Percentiles rank a stretch among this genome's conserved stretches.
Conservation (phyloP, 2,888 invertebrate species). For the Lycaena phlaeas region DNA sequence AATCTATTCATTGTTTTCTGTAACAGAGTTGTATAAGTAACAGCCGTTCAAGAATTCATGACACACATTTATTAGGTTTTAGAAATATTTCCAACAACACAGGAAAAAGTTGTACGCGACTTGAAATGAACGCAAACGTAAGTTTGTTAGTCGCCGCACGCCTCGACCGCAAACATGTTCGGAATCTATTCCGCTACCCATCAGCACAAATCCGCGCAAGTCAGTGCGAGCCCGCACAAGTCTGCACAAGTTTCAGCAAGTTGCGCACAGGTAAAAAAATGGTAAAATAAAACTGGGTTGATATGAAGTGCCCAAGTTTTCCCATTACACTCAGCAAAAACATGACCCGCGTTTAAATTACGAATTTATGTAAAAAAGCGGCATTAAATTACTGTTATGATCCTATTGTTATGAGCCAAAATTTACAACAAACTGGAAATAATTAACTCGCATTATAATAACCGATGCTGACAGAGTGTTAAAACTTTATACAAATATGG, state of each 20-base stretch:
- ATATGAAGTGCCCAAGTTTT: conserved; percentile 19
- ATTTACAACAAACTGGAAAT: too few relatives aligned
- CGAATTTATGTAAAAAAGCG: conserved; percentile 11
- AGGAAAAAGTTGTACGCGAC: neutral
- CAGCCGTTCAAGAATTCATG: too few relatives aligned
- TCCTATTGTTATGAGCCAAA: too few relatives aligned
- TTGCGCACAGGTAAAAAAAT: conserved; percentile 1
- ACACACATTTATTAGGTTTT: too few relatives aligned
- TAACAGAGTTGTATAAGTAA: too few relatives aligned
- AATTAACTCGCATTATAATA: too few relatives aligned
- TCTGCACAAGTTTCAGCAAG: neutral
- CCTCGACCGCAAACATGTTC: neutral
- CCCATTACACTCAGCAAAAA: conserved; percentile 16
- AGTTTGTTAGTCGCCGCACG: conserved; percentile 3
- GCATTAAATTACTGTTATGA: conserved; percentile 1
- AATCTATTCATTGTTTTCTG: too few relatives aligned
- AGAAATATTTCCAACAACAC: neutral
- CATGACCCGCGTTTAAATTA: conserved; percentile 15
- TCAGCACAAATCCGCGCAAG: too few relatives aligned
- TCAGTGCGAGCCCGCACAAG: neutral
- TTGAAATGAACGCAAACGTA: neutral
- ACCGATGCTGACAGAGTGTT: too few relatives aligned
- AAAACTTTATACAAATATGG: too few relatives aligned
- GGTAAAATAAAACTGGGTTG: conserved; percentile 17
- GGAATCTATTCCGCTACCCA: too few relatives aligned